These are phyloP conservation scores for Apodemus speciosus DNA, from an alignment of 2,113 vertebrate species.

Conservation along the genomic window DNA sequence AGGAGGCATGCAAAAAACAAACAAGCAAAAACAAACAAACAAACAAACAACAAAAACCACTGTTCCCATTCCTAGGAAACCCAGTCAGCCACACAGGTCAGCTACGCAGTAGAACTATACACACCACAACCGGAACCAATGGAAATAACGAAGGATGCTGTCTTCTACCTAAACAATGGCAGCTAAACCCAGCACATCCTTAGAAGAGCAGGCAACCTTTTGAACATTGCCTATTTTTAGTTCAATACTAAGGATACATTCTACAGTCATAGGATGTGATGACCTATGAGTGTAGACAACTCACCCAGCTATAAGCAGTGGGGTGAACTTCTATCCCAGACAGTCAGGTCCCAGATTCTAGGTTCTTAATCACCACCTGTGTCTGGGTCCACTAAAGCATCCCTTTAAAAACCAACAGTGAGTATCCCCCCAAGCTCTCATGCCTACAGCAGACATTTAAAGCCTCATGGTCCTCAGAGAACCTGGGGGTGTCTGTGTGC, in stretches of 20 bases:
- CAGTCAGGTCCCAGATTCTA: not conserved
- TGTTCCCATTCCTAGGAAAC: not conserved
- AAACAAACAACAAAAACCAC: not conserved
- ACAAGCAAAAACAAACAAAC: too few species aligned
- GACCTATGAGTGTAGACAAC: too few species aligned
- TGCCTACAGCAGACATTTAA: too few species aligned
- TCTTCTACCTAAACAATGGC: rapidly evolving
- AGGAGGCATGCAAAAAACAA: not conserved
- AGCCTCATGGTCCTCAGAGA: not conserved
- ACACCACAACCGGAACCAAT: not conserved
- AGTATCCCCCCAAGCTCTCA: not conserved
- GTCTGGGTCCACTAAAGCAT: not conserved
- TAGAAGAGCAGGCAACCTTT: not conserved
- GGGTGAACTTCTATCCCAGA: not conserved
- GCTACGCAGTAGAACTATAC: rapidly evolving
- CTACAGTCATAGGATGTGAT: not conserved
- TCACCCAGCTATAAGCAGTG: not conserved
- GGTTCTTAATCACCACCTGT: not conserved
- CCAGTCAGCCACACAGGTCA: too few species aligned
- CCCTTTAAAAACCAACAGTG: not conserved
- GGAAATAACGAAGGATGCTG: rapidly evolving
- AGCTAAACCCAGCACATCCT: not conserved
- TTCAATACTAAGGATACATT: not conserved
- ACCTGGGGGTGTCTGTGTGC: not conserved
- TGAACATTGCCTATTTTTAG: not conserved